Evolutionary conservation across 2,888 invertebrate species (phyloP).

Genomic region (Agonopterix arenella): DNA sequence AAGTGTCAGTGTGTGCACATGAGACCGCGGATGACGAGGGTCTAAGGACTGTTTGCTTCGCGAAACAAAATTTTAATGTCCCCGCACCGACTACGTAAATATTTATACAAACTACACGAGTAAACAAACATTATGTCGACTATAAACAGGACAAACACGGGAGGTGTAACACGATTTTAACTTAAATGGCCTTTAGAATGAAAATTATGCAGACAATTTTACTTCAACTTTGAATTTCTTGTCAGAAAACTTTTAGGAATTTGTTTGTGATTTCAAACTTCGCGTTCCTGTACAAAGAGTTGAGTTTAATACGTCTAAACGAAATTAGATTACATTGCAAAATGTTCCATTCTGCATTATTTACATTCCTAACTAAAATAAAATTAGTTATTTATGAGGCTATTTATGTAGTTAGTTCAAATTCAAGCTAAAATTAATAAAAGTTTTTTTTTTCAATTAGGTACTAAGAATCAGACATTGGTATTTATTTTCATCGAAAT

Average conservation of each 20-base stretch:
- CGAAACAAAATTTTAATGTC: conserved; percentile 55
- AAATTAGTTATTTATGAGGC: too few species aligned
- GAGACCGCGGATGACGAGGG: conserved; percentile 54
- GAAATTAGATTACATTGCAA: too few species aligned
- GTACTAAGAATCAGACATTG: too few species aligned
- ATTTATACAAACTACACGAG: conserved; percentile 21
- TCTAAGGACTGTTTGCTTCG: conserved; percentile 39
- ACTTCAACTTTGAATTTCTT: neutral
- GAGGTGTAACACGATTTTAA: neutral
- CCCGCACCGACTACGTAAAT: conserved; percentile 34
- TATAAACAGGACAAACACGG: neutral
- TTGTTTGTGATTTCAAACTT: neutral
- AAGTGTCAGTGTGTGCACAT: conserved; percentile 41
- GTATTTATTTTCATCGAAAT: too few species aligned
- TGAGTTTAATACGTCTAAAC: too few species aligned
- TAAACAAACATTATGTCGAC: conserved; percentile 8
- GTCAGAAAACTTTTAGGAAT: neutral
- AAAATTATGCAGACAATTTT: neutral
- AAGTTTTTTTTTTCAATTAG: too few species aligned
- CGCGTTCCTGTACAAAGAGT: too few species aligned
- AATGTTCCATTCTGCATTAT: too few species aligned
- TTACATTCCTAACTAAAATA: too few species aligned
- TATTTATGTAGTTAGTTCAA: too few species aligned
- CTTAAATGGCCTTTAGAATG: neutral
- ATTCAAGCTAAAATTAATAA: too few species aligned